Conservation (phyloP, 2,113 vertebrate species). For the Erythrolamprus reginae region DNA sequence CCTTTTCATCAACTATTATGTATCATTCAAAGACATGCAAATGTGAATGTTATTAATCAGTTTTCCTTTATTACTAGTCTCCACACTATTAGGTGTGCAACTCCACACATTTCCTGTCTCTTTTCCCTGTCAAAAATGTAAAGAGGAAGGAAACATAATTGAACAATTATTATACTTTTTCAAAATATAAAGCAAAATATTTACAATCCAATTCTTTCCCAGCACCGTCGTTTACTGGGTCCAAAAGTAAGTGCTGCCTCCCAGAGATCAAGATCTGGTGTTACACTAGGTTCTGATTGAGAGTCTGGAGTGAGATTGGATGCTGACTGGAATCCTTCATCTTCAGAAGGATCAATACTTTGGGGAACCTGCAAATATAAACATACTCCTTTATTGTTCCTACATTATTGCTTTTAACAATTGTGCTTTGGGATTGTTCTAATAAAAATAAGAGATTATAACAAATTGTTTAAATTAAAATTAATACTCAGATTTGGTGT, state of each 20-base stretch:
- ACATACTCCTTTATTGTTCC: neutral
- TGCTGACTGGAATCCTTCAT: conserved; percentile 95
- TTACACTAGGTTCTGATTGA: conserved; percentile 83
- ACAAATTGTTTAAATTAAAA: neutral
- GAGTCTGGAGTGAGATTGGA: conserved; percentile 98
- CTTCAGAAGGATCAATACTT: conserved; percentile 90
- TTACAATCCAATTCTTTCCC: conserved; percentile 95
- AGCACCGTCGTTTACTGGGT: conserved; percentile 84
- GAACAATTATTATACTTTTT: neutral
- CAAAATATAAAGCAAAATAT: conserved; percentile 42
- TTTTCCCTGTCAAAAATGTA: neutral
- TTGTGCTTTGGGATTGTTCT: neutral
- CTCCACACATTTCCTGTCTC: neutral
- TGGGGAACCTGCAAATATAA: conserved; percentile 79
- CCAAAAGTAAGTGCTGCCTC: conserved; percentile 83
- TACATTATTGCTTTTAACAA: neutral
- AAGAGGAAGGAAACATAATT: neutral
- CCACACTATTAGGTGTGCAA: neutral
- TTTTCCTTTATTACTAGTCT: neutral
- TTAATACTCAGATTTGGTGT: neutral
- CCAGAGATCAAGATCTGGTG: conserved; percentile 88
- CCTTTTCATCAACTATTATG: neutral
- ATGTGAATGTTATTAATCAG: neutral
- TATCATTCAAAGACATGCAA: neutral
- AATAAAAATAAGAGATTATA: neutral